These are phyloP conservation scores for Drosophila nigromelanica DNA, from an alignment of 1,140 invertebrate genomes.

Conservation along the genomic window DNA sequence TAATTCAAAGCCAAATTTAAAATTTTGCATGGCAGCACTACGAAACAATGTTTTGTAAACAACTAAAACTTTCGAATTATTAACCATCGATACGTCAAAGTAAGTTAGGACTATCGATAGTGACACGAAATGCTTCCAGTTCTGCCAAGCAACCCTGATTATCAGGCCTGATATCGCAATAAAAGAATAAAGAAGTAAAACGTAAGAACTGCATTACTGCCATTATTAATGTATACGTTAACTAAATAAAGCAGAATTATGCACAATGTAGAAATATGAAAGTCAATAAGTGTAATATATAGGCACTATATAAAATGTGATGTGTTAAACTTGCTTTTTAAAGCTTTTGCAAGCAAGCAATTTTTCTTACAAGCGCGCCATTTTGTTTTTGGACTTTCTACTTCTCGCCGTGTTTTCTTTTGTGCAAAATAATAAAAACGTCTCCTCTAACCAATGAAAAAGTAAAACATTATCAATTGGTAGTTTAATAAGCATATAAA, in stretches of 20 bases:
- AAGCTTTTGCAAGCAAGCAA: constrained; percentile 49
- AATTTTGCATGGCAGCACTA: not conserved
- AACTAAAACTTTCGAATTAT: not conserved
- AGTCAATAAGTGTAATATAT: constrained; percentile 12
- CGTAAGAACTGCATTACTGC: constrained; percentile 66
- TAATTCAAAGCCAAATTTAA: not conserved
- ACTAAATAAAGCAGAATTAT: constrained; percentile 44
- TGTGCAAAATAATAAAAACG: constrained; percentile 59
- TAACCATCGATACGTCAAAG: not conserved
- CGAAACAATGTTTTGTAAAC: not conserved
- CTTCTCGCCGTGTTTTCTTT: constrained; percentile 60
- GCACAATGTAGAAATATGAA: constrained; percentile 27
- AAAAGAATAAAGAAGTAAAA: constrained; percentile 73
- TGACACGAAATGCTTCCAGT: constrained; percentile 12
- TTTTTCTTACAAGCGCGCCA: constrained; percentile 72
- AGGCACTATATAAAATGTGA: constrained; percentile 9
- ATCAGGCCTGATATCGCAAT: constrained; percentile 30
- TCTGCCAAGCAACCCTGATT: constrained; percentile 30
- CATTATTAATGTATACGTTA: constrained; percentile 46
- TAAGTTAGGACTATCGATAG: constrained; percentile 1
- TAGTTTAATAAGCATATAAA: not conserved
- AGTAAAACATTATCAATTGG: constrained; percentile 4
- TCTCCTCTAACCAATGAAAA: constrained; percentile 1
- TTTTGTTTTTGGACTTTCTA: constrained; percentile 75
- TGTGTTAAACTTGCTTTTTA: not conserved